Conservation (phyloP, 2,113 vertebrate genomes). For the Benitochromis conjunctus region DNA sequence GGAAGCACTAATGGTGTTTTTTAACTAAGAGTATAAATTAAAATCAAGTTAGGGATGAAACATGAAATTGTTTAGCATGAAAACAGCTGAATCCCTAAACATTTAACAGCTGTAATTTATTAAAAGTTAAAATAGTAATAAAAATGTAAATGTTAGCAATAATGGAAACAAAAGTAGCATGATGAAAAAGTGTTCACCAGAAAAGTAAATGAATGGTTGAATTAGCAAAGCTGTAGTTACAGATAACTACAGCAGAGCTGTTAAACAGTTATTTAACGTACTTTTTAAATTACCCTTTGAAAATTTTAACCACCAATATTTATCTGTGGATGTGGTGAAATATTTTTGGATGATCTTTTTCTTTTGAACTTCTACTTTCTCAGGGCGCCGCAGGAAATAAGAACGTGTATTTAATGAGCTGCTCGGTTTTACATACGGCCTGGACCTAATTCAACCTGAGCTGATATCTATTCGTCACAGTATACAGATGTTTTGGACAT, state of each 20-base stretch:
- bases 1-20: not conserved
- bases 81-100: not conserved
- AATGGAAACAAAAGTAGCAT: not conserved
- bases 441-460: no score
- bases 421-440: no score
- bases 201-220: rapidly evolving
- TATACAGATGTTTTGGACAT: no score
- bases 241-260: not conserved
- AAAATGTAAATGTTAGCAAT: not conserved
- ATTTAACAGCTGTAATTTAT: not conserved
- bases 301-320: not conserved
- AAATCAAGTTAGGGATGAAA: rapidly evolving
- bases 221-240: not conserved
- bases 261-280: not conserved
- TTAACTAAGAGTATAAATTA: not conserved
- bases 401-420: no score
- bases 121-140: not conserved
- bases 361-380: not conserved
- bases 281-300: not conserved
- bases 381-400: not conserved
- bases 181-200: not conserved
- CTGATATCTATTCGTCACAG: no score
- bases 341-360: not conserved
- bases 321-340: rapidly evolving
- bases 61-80: not conserved